phyloP scores from a whole-genome alignment of 2,888 invertebrate genomes.

The Axea sp. region DNA sequence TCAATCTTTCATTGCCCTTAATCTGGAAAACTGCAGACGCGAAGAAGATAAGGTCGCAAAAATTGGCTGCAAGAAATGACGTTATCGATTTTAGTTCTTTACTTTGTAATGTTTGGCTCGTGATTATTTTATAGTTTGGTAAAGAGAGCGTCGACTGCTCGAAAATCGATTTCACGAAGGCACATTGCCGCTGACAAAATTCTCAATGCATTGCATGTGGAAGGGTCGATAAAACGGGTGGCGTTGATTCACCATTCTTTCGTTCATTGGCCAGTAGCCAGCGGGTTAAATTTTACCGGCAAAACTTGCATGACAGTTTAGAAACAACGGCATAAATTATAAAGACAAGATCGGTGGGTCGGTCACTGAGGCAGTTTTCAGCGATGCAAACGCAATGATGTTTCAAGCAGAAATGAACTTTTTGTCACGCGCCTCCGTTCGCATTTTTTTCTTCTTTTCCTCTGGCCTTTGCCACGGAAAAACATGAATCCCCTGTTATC shows the following conservation, averaged over 20 bases:
- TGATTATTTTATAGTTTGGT: constrained; percentile 48
- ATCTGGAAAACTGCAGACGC: too few relatives aligned
- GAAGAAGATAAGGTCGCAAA: too few relatives aligned
- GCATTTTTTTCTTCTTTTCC: too few relatives aligned
- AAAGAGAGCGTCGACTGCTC: constrained; percentile 40
- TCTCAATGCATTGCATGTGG: constrained; percentile 63
- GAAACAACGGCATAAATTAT: constrained; percentile 26
- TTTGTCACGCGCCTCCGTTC: not conserved
- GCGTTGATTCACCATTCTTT: constrained; percentile 44
- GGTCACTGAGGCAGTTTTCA: not conserved
- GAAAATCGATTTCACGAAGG: constrained; percentile 63
- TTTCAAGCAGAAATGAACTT: not conserved
- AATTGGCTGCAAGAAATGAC: too few relatives aligned
- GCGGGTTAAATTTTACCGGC: constrained; percentile 66
- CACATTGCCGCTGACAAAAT: constrained; percentile 64
- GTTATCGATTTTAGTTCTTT: constrained; percentile 37
- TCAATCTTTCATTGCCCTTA: too few relatives aligned
- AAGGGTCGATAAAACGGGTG: constrained; percentile 69
- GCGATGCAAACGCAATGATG: not conserved
- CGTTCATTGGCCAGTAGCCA: constrained; percentile 66
- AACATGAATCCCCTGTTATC: too few relatives aligned
- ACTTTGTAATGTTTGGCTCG: constrained; percentile 18
- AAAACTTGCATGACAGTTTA: constrained; percentile 57
- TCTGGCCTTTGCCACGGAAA: not conserved
- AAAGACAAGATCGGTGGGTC: constrained; percentile 21